Percentiles rank a stretch among this genome's conserved stretches.
Evolutionary conservation across 2,888 invertebrate genomes (phyloP).

Genomic region (Hybos culiciformis): DNA sequence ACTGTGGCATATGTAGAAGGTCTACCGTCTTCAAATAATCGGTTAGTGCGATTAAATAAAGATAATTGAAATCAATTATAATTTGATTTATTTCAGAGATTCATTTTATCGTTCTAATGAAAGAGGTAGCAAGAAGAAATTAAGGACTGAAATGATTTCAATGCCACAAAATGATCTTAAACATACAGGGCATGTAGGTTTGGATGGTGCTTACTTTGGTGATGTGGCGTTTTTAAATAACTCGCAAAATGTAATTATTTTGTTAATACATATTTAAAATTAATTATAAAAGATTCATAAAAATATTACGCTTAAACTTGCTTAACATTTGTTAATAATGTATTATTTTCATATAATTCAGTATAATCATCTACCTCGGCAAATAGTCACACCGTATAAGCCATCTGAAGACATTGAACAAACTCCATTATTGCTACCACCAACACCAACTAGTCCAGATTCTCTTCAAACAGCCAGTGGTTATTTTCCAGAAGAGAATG

Average conservation of each 20-base stretch:
- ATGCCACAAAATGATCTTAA: slow-evolving; percentile 93
- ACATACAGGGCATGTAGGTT: slow-evolving; percentile 89
- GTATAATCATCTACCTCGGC: slow-evolving; percentile 69
- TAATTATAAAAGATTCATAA: slow-evolving; percentile 1
- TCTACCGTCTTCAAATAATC: slow-evolving; percentile 29
- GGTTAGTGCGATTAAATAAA: slow-evolving; percentile 12
- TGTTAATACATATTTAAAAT: background rate
- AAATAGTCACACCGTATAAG: slow-evolving; percentile 78
- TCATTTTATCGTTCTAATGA: slow-evolving; percentile 46
- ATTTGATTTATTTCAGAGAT: slow-evolving; percentile 31
- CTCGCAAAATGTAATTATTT: slow-evolving; percentile 30
- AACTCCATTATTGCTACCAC: slow-evolving; percentile 47
- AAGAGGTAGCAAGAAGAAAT: slow-evolving; percentile 47
- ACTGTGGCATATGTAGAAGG: slow-evolving; percentile 73
- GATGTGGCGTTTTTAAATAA: slow-evolving; percentile 56
- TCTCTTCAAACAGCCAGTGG: slow-evolving; percentile 36
- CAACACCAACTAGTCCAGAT: slow-evolving; percentile 36
- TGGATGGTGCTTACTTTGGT: slow-evolving; percentile 95
- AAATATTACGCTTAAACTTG: background rate
- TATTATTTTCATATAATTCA: slow-evolving; percentile 24
- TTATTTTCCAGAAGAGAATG: slow-evolving; percentile 32
- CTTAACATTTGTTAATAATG: background rate
- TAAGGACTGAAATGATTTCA: slow-evolving; percentile 88
- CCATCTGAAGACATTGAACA: slow-evolving; percentile 72
- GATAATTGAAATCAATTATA: background rate